Base-by-base conservation (phyloP, 2,797 vertebrate species). In the Melanotaenia nigrans region DNA sequence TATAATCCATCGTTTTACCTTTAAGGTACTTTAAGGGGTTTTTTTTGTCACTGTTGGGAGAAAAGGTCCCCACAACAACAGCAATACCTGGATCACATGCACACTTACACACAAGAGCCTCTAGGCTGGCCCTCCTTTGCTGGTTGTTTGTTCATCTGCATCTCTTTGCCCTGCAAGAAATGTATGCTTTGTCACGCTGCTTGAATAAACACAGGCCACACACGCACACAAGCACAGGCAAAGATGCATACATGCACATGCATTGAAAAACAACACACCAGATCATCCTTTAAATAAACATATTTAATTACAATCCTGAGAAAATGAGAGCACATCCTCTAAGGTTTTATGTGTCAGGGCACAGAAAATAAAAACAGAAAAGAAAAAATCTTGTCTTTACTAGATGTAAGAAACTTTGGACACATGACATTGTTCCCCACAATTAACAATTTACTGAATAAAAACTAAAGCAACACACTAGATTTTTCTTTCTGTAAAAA, bases 101-200 rank as follows among this genome's bases (percentile, higher is more conserved):
- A 55, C 56, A 32, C 42, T 47, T 60, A 61, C 30, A 63, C 54
- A 67, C 11, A 40, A 62, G 76, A 68, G 65, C 70, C 67, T 75
- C 28, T 22, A 24, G 67, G 65, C 80, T 53, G 11, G 47, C 61
- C 57, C 57, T 82, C 69, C 58, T 75, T 67, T 54, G 16, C 71
- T 77, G 7, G 4, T 51, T 79, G 67, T 83, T 82, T 86, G 77
- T 72, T 85, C 82, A 79, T 81, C 79, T 78, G 76, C 54, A 83
- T 47, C 45, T 84, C 79, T 85, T 75, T 85, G 55, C 79, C 70
- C 79, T 56, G 74, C 36, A 67, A 81, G 75, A 82, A 74, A 78
- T 85, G 73, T 78, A 84, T 89, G 81, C 81, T 78, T 73, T 70
- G 56, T 58, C 73, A 78, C 20, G 11, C 59, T 78, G 74, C 79